Evolutionary conservation across 2,113 vertebrate species (phyloP).

Genomic region (Acinonyx jubatus): DNA sequence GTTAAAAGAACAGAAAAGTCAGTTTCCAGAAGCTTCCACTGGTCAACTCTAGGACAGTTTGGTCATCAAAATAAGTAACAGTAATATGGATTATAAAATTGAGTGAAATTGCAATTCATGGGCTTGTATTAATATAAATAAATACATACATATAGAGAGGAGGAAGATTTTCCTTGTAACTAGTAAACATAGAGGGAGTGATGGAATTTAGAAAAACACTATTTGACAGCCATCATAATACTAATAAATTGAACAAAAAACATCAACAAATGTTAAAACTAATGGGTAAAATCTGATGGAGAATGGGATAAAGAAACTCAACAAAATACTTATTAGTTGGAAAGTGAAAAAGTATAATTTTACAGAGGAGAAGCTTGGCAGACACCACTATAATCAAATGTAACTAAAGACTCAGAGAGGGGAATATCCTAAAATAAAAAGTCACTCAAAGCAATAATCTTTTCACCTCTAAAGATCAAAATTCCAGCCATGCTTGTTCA

Average conservation of each 20-base stretch:
- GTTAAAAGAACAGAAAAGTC: background rate
- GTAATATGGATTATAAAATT: constrained; percentile 9
- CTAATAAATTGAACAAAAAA: background rate
- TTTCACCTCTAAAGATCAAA: background rate
- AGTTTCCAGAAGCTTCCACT: background rate
- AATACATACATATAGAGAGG: background rate
- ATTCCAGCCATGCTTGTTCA: background rate
- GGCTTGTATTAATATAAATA: background rate
- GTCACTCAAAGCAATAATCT: background rate
- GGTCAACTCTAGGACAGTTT: background rate
- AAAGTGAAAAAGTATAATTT: constrained; percentile 10
- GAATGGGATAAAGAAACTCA: background rate
- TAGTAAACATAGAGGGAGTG: background rate
- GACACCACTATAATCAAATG: background rate
- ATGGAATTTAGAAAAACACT: constrained; percentile 19
- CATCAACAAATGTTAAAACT: background rate
- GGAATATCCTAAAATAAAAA: background rate
- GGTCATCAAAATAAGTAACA: constrained; percentile 11
- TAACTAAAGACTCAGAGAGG: background rate
- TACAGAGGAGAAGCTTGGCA: background rate
- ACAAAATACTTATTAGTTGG: background rate
- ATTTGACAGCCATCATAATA: background rate
- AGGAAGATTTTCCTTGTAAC: background rate
- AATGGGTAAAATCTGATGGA: background rate
- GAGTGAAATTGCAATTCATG: background rate